Evolutionary conservation across 2,113 vertebrate species (phyloP).

Genomic region (Struthidea cinerea): DNA sequence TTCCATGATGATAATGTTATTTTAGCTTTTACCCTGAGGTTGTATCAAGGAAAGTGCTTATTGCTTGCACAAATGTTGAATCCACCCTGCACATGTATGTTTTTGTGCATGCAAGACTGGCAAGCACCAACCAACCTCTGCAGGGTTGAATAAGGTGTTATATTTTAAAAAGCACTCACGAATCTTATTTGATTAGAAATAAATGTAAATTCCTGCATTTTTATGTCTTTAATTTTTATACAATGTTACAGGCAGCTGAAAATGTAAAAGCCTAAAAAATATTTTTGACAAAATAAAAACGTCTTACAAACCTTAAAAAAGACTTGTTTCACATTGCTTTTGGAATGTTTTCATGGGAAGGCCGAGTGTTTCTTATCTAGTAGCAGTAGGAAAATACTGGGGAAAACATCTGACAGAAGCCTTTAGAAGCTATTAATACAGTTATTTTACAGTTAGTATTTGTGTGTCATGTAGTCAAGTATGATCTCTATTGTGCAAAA

Average conservation of each 20-base stretch:
- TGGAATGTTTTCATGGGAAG: not conserved
- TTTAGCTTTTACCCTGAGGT: not conserved
- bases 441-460: not conserved
- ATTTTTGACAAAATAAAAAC: not conserved
- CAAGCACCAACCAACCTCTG: not conserved
- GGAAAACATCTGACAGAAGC: not conserved
- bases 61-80: not conserved
- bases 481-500: not conserved
- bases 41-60: not conserved
- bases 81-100: accelerated
- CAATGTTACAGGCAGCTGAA: not conserved
- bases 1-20: not conserved
- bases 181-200: not conserved
- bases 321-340: not conserved
- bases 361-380: not conserved
- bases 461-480: not conserved
- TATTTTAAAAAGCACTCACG: not conserved
- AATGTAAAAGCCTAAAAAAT: not conserved
- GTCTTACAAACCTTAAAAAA: not conserved
- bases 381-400: not conserved
- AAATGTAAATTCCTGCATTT: not conserved
- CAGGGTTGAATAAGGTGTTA: not conserved
- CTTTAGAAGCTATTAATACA: not conserved
- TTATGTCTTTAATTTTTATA: not conserved
- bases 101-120: not conserved